Percentiles rank a stretch among this genome's conserved stretches.
Evolutionary conservation across 2,888 invertebrate species (phyloP).

Genomic region (Crocallis elinguaria): DNA sequence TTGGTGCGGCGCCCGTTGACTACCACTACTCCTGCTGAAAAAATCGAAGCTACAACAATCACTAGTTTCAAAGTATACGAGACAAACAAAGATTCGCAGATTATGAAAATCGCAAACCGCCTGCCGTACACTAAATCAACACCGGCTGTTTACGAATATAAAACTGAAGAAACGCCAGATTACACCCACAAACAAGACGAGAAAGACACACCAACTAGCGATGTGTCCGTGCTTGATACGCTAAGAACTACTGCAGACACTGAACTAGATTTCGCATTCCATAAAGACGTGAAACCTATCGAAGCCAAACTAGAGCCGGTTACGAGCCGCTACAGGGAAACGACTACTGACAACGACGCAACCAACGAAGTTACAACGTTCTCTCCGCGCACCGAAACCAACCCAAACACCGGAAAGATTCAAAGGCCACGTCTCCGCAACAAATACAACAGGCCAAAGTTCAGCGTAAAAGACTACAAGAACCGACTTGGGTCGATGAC

Average conservation of each 20-base stretch:
- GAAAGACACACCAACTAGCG: conserved; percentile 81
- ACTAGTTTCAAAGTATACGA: conserved; percentile 55
- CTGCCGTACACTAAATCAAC: conserved; percentile 59
- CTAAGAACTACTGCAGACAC: conserved; percentile 57
- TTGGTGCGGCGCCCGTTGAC: conserved; percentile 63
- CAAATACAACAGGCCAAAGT: conserved; percentile 88
- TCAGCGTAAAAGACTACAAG: conserved; percentile 91
- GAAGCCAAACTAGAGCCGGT: conserved; percentile 68
- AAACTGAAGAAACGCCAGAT: conserved; percentile 66
- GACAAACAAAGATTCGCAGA: conserved; percentile 70
- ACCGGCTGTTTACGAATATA: conserved; percentile 55
- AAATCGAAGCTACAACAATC: conserved; percentile 69
- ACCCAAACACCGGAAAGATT: conserved; percentile 55
- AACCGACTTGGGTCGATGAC: conserved; percentile 86
- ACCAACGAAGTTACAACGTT: conserved; percentile 57
- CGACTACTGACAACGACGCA: conserved; percentile 54
- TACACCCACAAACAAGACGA: conserved; percentile 81
- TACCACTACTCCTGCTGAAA: conserved; percentile 60
- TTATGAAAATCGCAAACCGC: conserved; percentile 80
- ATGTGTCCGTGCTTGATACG: conserved; percentile 68
- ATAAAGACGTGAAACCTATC: conserved; percentile 74
- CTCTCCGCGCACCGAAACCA: conserved; percentile 59
- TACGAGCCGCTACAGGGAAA: conserved; percentile 49
- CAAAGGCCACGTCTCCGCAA: conserved; percentile 73
- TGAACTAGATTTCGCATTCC: conserved; percentile 71